phyloP scores from a whole-genome alignment of 2,797 vertebrate genomes.

The Sandelia bainsii region DNA sequence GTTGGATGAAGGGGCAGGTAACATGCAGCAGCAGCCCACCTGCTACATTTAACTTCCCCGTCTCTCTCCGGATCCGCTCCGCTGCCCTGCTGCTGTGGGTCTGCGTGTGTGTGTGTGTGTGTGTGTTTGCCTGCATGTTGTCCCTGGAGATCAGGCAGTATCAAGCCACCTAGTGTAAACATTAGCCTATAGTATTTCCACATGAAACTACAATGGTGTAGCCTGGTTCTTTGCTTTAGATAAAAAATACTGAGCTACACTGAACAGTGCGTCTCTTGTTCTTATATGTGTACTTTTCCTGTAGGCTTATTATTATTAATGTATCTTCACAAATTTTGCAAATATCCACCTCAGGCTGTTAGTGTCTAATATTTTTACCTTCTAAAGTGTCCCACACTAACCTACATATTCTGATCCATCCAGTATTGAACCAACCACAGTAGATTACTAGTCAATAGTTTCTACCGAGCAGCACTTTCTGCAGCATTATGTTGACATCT shows the following conservation, averaged over 20 bases:
- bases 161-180: slow-evolving; percentile 28
- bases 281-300: no score
- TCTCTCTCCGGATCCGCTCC: neutral
- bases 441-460: neutral
- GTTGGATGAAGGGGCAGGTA: slow-evolving; percentile 1
- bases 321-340: no score
- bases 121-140: neutral
- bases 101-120: slow-evolving; percentile 8
- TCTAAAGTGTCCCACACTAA: neutral
- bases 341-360: no score
- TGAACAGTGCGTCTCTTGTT: no score
- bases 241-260: neutral
- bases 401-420: no score
- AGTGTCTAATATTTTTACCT: neutral
- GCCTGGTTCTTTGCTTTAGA: neutral
- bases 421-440: no score
- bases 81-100: neutral
- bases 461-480: neutral
- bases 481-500: slow-evolving; percentile 54
- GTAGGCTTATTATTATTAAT: no score
- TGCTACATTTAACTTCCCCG: slow-evolving; percentile 21
- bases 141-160: slow-evolving; percentile 42
- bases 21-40: slow-evolving; percentile 24
- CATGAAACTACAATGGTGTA: no score
- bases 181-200: neutral